Percentiles rank a stretch among this genome's conserved stretches.
Conservation (phyloP, 2,113 vertebrate genomes). For the Elanus axillaris region DNA sequence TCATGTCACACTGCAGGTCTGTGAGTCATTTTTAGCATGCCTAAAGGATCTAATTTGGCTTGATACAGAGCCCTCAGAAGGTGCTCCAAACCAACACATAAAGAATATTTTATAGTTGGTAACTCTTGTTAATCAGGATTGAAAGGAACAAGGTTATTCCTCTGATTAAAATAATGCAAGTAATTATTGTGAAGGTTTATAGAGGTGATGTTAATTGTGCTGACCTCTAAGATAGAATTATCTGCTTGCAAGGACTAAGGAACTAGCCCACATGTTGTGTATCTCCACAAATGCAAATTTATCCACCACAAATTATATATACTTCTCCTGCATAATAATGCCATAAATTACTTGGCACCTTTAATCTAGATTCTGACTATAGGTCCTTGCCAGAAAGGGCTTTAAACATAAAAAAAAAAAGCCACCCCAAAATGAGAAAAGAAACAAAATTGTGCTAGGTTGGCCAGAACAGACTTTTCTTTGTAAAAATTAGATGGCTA, state of each 20-base stretch:
- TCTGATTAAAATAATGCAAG: not conserved
- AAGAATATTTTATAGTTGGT: not conserved
- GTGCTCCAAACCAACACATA: not conserved
- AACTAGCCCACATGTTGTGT: not conserved
- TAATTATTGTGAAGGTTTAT: not conserved
- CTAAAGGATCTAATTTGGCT: not conserved
- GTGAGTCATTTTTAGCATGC: not conserved
- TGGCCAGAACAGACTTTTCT: not conserved
- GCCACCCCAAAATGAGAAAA: not conserved
- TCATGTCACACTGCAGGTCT: not conserved
- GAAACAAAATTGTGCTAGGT: not conserved
- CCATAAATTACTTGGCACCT: not conserved
- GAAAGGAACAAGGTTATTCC: not conserved
- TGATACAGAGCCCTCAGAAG: not conserved
- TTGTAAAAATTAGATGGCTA: not conserved
- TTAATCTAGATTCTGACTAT: not conserved
- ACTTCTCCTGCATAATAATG: not conserved
- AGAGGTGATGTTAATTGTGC: not conserved
- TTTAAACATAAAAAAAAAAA: not conserved
- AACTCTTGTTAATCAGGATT: not conserved
- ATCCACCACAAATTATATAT: not conserved
- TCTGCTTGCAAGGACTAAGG: not conserved
- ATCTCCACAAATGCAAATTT: not conserved
- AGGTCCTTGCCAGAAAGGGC: not conserved
- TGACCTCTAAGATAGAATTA: not conserved